These are phyloP conservation scores for Lissonota sp. DNA, from an alignment of 2,888 invertebrate genomes.

Conservation along the genomic window DNA sequence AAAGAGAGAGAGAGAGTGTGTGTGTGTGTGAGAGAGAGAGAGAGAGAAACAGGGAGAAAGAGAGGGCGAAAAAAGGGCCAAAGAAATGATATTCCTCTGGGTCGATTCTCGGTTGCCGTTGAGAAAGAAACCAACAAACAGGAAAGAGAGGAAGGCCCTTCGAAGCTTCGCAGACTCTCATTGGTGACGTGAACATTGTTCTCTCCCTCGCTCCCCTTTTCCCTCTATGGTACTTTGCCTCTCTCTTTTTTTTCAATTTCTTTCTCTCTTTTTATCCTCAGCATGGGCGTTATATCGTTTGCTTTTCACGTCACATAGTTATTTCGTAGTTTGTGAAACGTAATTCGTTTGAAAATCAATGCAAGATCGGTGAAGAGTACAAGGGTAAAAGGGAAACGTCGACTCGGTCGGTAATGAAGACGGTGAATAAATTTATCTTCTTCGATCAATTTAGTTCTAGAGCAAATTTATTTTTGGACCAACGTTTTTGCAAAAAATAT, in stretches of 20 bases:
- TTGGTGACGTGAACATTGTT: constrained; percentile 47
- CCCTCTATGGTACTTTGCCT: neutral
- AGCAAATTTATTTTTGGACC: too few species aligned
- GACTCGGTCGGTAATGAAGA: too few species aligned
- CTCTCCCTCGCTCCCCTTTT: constrained; percentile 29
- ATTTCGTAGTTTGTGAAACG: constrained; percentile 4
- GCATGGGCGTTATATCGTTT: constrained; percentile 6
- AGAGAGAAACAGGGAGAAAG: constrained; percentile 28
- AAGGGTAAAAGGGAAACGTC: neutral
- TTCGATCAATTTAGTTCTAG: too few species aligned
- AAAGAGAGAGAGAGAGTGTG: too few species aligned
- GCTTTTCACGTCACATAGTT: constrained; percentile 19
- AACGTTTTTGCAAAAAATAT: too few species aligned
- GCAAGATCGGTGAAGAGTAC: neutral
- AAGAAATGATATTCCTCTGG: constrained; percentile 49
- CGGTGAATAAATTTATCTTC: too few species aligned
- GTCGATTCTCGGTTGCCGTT: constrained; percentile 47
- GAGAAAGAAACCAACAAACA: constrained; percentile 57
- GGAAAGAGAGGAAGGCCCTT: constrained; percentile 43
- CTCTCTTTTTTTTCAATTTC: neutral
- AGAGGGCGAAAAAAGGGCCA: constrained; percentile 29
- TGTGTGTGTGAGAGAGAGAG: constrained; percentile 48
- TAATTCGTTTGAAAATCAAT: constrained; percentile 8
- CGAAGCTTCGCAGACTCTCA: constrained; percentile 50
- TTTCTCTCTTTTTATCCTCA: constrained; percentile 21